A percentile compares a stretch with the other conserved stretches of the same genome.
phyloP scores from a whole-genome alignment of 2,888 invertebrate genomes.

The Dascillus cervinus region DNA sequence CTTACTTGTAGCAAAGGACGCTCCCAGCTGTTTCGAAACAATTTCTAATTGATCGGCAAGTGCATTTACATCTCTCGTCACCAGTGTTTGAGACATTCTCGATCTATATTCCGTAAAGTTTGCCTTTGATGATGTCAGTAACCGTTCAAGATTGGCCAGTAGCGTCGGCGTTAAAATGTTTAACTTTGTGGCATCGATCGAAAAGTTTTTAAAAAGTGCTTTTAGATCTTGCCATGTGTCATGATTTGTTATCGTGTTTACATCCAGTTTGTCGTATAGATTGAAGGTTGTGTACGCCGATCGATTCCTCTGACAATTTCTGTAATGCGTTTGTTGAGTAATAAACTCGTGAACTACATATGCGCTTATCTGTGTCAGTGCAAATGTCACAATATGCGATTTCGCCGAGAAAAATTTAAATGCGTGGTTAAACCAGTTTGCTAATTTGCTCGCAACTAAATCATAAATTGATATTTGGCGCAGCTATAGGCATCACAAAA shows the following conservation, averaged over 20 bases:
- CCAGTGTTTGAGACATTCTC: slow-evolving; percentile 54
- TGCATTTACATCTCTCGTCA: slow-evolving; percentile 55
- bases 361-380: no score
- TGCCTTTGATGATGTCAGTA: slow-evolving; percentile 50
- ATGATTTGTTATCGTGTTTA: slow-evolving; percentile 59
- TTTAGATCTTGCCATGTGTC: slow-evolving; percentile 56
- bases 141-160: slow-evolving; percentile 50
- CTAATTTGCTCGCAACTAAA: no score
- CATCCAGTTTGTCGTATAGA: slow-evolving; percentile 59
- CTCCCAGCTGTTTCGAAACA: slow-evolving; percentile 56
- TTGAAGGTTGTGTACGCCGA: slow-evolving; percentile 68
- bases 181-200: slow-evolving; percentile 49
- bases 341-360: no score
- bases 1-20: slow-evolving; percentile 62
- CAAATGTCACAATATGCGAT: no score
- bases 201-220: slow-evolving; percentile 46
- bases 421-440: no score
- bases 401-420: no score
- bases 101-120: slow-evolving; percentile 50
- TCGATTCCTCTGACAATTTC: slow-evolving; percentile 64
- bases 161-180: slow-evolving; percentile 53
- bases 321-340: no score
- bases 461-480: no score
- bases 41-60: slow-evolving; percentile 59
- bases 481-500: no score